A percentile compares a stretch with the other conserved stretches of the same genome.
Conservation (phyloP, 2,888 invertebrate genomes). For the Xestoiulus laeticollis region DNA sequence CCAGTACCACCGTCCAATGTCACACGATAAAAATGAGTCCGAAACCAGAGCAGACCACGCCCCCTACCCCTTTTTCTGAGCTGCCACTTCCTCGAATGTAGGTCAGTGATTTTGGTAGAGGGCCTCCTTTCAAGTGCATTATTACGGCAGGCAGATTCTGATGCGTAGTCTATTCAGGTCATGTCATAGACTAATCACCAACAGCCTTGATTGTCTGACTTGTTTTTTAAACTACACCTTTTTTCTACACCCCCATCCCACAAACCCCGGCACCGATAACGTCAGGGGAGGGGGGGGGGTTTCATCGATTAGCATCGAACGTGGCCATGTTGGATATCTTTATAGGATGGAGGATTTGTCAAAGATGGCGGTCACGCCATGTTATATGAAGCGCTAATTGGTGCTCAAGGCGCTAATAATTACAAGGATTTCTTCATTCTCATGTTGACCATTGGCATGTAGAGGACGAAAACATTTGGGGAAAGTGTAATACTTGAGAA, state of each 20-base stretch:
- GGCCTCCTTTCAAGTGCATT: conserved; percentile 47
- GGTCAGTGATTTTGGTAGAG: not conserved
- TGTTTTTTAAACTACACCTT: conserved; percentile 41
- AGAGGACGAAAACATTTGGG: not conserved
- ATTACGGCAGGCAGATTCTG: conserved; percentile 22
- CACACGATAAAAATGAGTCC: not conserved
- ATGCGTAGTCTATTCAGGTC: conserved; percentile 44
- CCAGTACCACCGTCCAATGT: conserved; percentile 37
- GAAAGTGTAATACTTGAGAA: too few relatives aligned
- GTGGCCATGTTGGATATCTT: not conserved
- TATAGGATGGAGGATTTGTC: not conserved
- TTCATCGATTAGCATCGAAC: not conserved
- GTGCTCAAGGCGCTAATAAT: not conserved
- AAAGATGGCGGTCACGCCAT: not conserved
- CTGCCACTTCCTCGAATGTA: conserved; percentile 32
- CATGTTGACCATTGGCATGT: not conserved
- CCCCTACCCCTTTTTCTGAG: conserved; percentile 5
- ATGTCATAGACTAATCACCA: conserved; percentile 44
- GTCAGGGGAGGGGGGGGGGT: not conserved
- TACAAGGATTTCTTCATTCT: not conserved
- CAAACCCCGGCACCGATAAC: not conserved
- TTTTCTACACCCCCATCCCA: not conserved
- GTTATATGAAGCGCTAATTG: not conserved
- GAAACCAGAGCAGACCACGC: not conserved
- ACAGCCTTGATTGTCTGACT: conserved; percentile 47